phyloP scores from a whole-genome alignment of 2,888 invertebrate genomes.

The Deilephila porcellus region DNA sequence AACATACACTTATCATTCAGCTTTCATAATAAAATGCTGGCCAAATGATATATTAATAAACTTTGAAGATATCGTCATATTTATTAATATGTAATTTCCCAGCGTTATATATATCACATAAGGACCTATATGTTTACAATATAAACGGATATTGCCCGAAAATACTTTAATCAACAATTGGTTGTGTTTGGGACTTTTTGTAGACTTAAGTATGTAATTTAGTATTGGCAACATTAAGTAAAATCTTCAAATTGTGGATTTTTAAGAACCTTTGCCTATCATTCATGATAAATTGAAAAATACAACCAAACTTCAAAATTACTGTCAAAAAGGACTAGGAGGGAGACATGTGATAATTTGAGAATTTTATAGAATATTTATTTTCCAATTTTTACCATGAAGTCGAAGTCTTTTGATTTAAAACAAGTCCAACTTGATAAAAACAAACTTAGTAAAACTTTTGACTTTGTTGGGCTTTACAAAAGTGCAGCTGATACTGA shows the following conservation, averaged over 20 bases:
- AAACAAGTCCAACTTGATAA: conserved; percentile 44
- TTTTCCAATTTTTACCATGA: conserved; percentile 51
- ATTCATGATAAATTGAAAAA: too few relatives aligned
- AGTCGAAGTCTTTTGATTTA: conserved; percentile 59
- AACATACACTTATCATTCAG: too few relatives aligned
- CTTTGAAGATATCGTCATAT: too few relatives aligned
- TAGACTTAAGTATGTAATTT: not conserved
- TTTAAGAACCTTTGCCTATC: too few relatives aligned
- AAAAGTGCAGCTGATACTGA: conserved; percentile 61
- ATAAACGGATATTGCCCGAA: too few relatives aligned
- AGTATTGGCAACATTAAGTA: not conserved
- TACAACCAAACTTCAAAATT: not conserved
- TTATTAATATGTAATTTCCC: too few relatives aligned
- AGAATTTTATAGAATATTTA: conserved; percentile 22
- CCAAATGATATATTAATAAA: too few relatives aligned
- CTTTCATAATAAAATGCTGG: too few relatives aligned
- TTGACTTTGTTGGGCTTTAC: conserved; percentile 66
- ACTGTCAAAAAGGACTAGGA: conserved; percentile 30
- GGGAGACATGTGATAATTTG: conserved; percentile 40
- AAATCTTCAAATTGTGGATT: not conserved
- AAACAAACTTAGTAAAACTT: conserved; percentile 53
- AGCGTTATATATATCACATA: too few relatives aligned
- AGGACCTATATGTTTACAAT: not conserved
- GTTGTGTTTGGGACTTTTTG: too few relatives aligned
- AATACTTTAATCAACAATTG: too few relatives aligned